These are phyloP conservation scores for Cottoperca gobio DNA, from an alignment of 2,797 vertebrate species.

Conservation along the genomic window DNA sequence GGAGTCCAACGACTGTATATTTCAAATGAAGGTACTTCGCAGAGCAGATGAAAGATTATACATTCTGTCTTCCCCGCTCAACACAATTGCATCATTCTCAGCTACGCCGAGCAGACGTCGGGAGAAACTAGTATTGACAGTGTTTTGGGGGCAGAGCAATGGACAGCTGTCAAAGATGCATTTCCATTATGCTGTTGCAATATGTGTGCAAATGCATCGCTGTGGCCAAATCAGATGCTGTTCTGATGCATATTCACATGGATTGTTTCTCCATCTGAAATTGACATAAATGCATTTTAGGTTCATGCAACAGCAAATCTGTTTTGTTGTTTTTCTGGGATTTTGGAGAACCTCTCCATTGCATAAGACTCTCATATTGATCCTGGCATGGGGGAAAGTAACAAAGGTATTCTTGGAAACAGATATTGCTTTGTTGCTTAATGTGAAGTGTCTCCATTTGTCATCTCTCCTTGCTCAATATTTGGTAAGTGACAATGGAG, in stretches of 20 bases:
- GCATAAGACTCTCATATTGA: not conserved
- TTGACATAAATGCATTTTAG: not conserved
- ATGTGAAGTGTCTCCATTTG: not conserved
- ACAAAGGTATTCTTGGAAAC: not conserved
- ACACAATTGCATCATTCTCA: constrained; percentile 39
- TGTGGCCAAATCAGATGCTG: not conserved
- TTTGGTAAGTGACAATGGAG: not conserved
- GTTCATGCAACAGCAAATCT: not conserved
- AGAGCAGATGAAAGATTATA: constrained; percentile 40
- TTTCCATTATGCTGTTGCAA: constrained; percentile 20
- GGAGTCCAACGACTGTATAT: constrained; percentile 9
- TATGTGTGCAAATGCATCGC: constrained; percentile 13
- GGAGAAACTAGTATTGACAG: constrained; percentile 16
- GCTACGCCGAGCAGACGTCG: not conserved
- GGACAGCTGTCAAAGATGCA: not conserved
- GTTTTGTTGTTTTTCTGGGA: not conserved
- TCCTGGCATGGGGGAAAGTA: not conserved
- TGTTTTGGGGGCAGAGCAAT: constrained; percentile 1
- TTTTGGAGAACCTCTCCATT: not conserved
- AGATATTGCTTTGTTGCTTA: not conserved
- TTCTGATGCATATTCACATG: not conserved
- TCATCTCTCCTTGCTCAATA: not conserved
- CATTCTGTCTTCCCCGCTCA: constrained; percentile 44
- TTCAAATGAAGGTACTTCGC: constrained; percentile 25
- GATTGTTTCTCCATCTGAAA: not conserved